Percentiles rank a stretch among this genome's conserved stretches.
phyloP scores from a whole-genome alignment of 2,113 vertebrate species.

The Charadrius vociferus region DNA sequence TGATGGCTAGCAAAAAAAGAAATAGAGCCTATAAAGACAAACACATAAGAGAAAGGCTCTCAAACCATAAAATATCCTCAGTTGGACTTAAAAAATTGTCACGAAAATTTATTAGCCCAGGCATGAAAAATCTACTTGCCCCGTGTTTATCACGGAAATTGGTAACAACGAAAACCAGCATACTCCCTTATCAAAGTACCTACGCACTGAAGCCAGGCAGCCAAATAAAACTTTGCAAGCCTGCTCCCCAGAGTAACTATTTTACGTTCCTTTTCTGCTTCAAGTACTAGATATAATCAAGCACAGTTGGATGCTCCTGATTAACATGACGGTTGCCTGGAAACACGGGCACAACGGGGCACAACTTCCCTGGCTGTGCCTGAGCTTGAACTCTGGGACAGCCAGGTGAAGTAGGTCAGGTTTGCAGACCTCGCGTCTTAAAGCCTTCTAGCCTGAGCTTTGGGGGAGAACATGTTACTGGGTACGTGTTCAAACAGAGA shows the following conservation, averaged over 20 bases:
- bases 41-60: not conserved
- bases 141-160: not conserved
- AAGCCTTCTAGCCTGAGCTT: not conserved
- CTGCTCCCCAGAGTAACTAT: not conserved
- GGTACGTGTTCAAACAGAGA: not conserved
- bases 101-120: not conserved
- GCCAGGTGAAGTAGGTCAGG: not conserved
- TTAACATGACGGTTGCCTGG: constrained; percentile 41
- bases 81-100: not conserved
- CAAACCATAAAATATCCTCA: not conserved
- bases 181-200: not conserved
- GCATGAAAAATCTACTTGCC: not conserved
- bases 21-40: not conserved
- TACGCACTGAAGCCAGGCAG: not conserved
- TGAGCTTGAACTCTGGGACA: not conserved
- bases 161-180: not conserved
- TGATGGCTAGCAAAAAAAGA: not conserved
- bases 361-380: not conserved
- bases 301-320: constrained; percentile 49
- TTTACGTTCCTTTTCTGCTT: constrained; percentile 51
- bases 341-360: not conserved
- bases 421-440: not conserved
- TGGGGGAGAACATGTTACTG: not conserved
- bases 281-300: constrained; percentile 45
- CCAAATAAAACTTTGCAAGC: constrained; percentile 29